phyloP scores from a whole-genome alignment of 2,888 invertebrate species.

The Chamaedrilus cognettii region DNA sequence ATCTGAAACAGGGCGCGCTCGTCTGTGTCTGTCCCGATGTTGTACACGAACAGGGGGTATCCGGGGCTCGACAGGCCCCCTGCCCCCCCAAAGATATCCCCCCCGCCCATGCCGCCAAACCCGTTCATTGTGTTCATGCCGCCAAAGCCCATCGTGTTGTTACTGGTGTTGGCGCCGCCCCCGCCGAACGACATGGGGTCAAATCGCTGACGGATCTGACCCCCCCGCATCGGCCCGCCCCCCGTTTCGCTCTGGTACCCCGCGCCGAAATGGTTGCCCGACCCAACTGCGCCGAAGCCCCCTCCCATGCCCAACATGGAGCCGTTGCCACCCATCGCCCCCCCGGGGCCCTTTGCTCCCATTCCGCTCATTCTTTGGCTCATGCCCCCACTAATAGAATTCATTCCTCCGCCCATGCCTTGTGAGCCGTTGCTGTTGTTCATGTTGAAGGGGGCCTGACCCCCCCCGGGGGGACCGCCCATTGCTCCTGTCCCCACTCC shows the following conservation, averaged over 20 bases:
- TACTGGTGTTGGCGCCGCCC: background rate
- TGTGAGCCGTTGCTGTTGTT: too few species aligned
- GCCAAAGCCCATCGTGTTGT: background rate
- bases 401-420: background rate
- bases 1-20: slow-evolving; percentile 57
- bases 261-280: slow-evolving; percentile 15
- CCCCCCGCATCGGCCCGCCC: slow-evolving; percentile 21
- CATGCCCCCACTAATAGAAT: too few species aligned
- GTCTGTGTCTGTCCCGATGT: slow-evolving; percentile 58
- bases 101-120: slow-evolving; percentile 13
- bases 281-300: background rate
- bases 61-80: slow-evolving; percentile 30
- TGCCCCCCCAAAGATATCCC: slow-evolving; percentile 18
- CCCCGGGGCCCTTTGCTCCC: too few species aligned
- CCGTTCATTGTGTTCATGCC: background rate
- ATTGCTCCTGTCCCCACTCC: background rate
- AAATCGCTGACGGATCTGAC: slow-evolving; percentile 19
- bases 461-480: background rate
- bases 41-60: slow-evolving; percentile 58
- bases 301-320: background rate
- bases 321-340: background rate
- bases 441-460: background rate
- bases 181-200: slow-evolving; percentile 19
- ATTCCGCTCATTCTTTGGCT: too few species aligned
- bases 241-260: slow-evolving; percentile 22